Percentiles rank a stretch among this genome's conserved stretches.
These are phyloP conservation scores for Anneissia japonica DNA, from an alignment of 35 echinoderm and acorn worm species.

Conservation along the genomic window DNA sequence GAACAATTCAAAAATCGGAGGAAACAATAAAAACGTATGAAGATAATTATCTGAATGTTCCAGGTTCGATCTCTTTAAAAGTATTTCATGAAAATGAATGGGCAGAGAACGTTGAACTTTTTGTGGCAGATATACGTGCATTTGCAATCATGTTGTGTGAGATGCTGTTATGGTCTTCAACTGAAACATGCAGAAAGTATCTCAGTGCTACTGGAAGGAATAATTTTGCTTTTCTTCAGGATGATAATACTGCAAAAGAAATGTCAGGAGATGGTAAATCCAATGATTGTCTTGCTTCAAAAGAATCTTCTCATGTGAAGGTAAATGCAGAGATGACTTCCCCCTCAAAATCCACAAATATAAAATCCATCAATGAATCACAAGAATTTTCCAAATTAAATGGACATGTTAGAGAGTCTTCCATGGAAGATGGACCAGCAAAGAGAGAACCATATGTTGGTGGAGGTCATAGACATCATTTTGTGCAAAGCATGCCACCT, in stretches of 20 bases:
- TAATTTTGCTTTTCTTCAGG: background rate
- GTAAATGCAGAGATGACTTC: background rate
- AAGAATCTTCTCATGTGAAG: background rate
- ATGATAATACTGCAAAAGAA: background rate
- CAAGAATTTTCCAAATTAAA: background rate
- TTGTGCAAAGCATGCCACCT: background rate
- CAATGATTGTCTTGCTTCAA: background rate
- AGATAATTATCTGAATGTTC: background rate
- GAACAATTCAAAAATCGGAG: background rate
- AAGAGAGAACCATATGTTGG: background rate
- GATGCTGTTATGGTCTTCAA: background rate
- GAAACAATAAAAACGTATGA: background rate
- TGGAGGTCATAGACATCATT: background rate
- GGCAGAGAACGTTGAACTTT: background rate
- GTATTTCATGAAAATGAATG: background rate
- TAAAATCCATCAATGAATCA: background rate
- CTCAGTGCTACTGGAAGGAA: background rate
- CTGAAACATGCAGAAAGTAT: background rate
- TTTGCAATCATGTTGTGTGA: background rate
- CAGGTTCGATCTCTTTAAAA: background rate
- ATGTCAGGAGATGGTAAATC: background rate
- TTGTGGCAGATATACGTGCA: background rate
- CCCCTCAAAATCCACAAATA: background rate
- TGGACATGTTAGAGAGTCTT: background rate
- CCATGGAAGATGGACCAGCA: background rate